Conservation (phyloP, 2,113 vertebrate genomes). For the Syngnathus scovelli region DNA sequence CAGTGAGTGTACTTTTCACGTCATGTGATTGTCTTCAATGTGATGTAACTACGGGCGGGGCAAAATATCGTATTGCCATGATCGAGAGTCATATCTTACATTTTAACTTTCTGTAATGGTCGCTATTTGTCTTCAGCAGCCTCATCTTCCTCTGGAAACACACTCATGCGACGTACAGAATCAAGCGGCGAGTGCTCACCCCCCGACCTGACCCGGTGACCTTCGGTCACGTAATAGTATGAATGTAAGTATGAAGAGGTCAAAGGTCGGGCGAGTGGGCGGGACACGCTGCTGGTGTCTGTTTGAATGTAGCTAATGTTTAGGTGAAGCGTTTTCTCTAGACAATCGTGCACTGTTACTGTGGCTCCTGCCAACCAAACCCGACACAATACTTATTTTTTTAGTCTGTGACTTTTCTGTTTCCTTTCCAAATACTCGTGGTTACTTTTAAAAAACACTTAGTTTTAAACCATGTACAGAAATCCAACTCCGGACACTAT, state of each 20-base stretch:
- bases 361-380: conserved; percentile 30
- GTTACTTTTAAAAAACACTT: no score
- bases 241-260: conserved; percentile 10
- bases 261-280: conserved; percentile 15
- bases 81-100: neutral
- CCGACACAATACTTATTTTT: neutral
- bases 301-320: conserved; percentile 64
- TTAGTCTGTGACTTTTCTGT: neutral
- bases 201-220: conserved; percentile 22
- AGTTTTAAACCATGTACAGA: no score
- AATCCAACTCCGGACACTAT: neutral
- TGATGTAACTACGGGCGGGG: neutral
- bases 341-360: conserved; percentile 43
- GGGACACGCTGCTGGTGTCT: conserved; percentile 50
- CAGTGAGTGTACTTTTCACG: conserved; percentile 38
- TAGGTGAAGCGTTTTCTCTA: conserved; percentile 31
- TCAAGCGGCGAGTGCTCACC: neutral
- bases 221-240: conserved; percentile 20
- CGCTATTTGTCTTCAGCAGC: neutral
- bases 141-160: neutral
- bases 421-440: neutral
- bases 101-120: neutral
- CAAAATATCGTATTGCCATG: no score
- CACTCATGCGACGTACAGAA: neutral
- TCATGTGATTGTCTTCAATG: neutral